Conservation (phyloP, 2,113 vertebrate genomes). For the Psophia crepitans region DNA sequence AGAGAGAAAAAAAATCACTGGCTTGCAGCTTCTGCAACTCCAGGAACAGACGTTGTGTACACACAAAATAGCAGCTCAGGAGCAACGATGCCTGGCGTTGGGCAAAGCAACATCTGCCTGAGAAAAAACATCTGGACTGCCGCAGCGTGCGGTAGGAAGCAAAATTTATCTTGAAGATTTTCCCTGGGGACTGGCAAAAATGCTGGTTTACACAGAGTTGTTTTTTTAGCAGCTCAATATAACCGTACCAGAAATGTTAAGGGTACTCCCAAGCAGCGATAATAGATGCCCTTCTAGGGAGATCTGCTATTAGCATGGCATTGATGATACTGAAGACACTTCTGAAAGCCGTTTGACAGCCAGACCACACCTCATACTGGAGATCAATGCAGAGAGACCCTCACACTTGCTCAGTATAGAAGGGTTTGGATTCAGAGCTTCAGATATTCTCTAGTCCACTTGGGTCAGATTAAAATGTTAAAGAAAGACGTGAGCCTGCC, state of each 20-base stretch:
- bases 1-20: neutral
- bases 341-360: neutral
- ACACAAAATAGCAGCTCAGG: conserved; percentile 23
- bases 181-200: neutral
- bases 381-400: neutral
- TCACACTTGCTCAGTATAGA: neutral
- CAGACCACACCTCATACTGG: neutral
- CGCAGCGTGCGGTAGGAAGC: neutral
- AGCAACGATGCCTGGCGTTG: neutral
- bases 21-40: neutral
- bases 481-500: neutral
- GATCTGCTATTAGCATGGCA: neutral
- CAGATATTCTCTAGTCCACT: neutral
- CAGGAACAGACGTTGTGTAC: neutral
- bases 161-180: neutral
- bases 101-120: conserved; percentile 29
- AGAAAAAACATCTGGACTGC: conserved; percentile 44
- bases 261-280: neutral
- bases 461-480: neutral
- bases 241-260: neutral
- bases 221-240: neutral
- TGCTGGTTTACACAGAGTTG: neutral
- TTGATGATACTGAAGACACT: neutral
- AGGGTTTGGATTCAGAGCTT: neutral
- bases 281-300: neutral